A percentile compares a stretch with the other conserved stretches of the same genome.
Evolutionary conservation across 2,113 vertebrate genomes (phyloP).

Genomic region (Forbesichthys agassizii): DNA sequence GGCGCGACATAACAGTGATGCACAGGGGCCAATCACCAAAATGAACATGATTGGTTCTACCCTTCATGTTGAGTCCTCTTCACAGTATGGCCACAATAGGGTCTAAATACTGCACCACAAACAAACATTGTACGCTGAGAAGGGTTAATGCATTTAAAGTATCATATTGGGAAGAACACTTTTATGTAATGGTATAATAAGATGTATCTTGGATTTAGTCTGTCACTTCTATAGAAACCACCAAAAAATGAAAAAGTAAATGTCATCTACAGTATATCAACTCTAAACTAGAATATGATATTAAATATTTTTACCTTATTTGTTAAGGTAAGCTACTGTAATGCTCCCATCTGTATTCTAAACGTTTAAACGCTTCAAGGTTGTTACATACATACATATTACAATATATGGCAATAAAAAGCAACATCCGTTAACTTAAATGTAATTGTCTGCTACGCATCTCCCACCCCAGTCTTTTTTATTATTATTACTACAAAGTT

Average conservation of each 20-base stretch:
- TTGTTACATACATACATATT: background rate
- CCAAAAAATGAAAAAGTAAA: too few species aligned
- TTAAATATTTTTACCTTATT: background rate
- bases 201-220: background rate
- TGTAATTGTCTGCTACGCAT: background rate
- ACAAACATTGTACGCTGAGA: background rate
- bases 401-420: background rate
- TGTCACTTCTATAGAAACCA: background rate
- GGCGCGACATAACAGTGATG: constrained; percentile 14
- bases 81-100: background rate
- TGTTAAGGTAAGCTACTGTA: background rate
- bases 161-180: background rate
- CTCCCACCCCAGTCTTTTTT: too few species aligned
- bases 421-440: background rate
- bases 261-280: too few species aligned
- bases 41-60: constrained; percentile 21
- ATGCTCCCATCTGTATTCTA: background rate
- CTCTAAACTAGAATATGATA: background rate
- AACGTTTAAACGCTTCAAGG: background rate
- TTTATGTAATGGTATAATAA: background rate
- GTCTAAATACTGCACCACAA: background rate
- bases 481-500: background rate
- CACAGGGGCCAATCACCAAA: constrained; percentile 22
- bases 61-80: background rate
- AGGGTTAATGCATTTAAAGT: background rate